phyloP scores from a whole-genome alignment of 2,888 invertebrate genomes.

The Nephrotoma flavescens region DNA sequence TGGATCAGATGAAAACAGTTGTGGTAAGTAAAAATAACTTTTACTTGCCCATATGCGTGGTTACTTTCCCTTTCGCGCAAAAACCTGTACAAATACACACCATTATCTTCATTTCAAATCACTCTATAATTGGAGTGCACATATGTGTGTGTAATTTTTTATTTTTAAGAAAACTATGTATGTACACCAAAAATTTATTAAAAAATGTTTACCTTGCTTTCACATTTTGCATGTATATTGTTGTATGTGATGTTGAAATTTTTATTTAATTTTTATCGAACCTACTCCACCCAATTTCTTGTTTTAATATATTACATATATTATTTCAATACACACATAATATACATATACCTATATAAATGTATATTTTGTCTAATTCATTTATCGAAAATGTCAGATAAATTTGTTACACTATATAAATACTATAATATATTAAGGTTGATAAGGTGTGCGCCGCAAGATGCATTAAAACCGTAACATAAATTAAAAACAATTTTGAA shows the following conservation, averaged over 20 bases:
- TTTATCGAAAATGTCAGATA: neutral
- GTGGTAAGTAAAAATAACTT: conserved; percentile 47
- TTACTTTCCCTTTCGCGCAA: conserved; percentile 3
- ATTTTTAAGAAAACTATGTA: neutral
- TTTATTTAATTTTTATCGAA: neutral
- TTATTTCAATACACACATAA: neutral
- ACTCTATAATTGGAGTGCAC: neutral
- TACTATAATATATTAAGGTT: neutral
- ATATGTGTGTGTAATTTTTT: neutral
- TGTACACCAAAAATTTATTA: neutral
- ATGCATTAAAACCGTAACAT: neutral
- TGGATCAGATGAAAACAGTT: conserved; percentile 81
- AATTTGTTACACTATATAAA: neutral
- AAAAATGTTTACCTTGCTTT: conserved; percentile 5
- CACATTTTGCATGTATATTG: conserved; percentile 1
- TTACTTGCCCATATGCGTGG: neutral
- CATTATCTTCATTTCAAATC: neutral
- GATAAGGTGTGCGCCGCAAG: neutral
- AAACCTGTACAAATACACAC: neutral
- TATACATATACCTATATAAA: neutral
- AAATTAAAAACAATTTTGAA: neutral
- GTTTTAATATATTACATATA: neutral
- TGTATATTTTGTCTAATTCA: neutral
- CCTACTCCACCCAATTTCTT: neutral
- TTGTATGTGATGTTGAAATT: neutral